Evolutionary conservation across 2,113 vertebrate species (phyloP).

Genomic region (Marmota monax): DNA sequence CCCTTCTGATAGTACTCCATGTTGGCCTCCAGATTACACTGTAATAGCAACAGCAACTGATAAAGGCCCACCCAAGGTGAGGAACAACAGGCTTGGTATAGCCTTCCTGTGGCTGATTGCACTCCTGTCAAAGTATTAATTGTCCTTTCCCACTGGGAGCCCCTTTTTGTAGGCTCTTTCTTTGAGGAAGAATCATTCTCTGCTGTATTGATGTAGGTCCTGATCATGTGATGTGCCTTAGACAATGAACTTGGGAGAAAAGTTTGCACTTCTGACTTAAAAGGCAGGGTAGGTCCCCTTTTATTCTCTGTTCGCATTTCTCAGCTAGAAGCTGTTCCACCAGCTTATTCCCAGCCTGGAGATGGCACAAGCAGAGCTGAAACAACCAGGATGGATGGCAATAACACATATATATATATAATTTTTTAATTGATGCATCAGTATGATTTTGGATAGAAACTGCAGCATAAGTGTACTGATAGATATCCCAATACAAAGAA

Average conservation of each 20-base stretch:
- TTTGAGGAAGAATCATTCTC: neutral
- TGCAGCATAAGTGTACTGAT: neutral
- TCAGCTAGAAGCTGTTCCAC: neutral
- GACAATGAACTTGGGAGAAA: neutral
- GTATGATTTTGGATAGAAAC: neutral
- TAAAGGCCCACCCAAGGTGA: neutral
- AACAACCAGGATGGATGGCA: neutral
- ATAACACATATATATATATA: too few species aligned
- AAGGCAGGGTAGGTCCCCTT: too few species aligned
- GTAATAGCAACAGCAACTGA: neutral
- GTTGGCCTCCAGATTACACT: neutral
- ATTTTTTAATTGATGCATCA: neutral
- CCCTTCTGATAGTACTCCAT: neutral
- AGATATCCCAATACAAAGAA: neutral
- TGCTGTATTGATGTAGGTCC: accelerated
- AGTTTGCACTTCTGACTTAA: neutral
- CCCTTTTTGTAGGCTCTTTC: neutral
- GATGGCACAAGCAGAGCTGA: too few species aligned
- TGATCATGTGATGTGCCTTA: neutral
- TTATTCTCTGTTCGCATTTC: neutral
- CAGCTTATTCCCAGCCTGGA: neutral
- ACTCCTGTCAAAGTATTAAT: neutral
- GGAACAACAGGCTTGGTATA: neutral
- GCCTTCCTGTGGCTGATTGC: neutral
- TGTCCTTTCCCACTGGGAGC: accelerated